Evolutionary conservation across 2,888 invertebrate genomes (phyloP).

Genomic region (Eremobia ochroleuca): DNA sequence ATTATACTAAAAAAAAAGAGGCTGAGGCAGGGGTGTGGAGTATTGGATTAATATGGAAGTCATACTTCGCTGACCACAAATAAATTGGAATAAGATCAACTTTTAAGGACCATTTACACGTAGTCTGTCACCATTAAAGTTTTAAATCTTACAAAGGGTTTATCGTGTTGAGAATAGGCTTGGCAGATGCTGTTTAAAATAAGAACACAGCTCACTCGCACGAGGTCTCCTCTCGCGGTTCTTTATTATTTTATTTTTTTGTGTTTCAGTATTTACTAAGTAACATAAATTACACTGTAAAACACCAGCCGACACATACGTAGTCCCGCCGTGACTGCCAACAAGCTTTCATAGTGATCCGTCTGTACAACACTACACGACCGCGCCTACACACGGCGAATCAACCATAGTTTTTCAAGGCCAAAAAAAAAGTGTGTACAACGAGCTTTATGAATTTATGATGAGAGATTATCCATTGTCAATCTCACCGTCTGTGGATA

Average conservation of each 20-base stretch:
- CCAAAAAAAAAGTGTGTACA: too few relatives aligned
- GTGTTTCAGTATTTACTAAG: background rate
- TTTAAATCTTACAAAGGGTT: background rate
- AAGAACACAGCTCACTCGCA: background rate
- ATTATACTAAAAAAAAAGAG: too few relatives aligned
- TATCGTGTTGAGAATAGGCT: background rate
- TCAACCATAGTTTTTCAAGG: too few relatives aligned
- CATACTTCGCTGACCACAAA: too few relatives aligned
- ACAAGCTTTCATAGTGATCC: too few relatives aligned
- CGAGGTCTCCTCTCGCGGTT: background rate
- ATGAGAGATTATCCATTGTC: background rate
- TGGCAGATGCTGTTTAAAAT: too few relatives aligned
- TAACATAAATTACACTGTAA: too few relatives aligned
- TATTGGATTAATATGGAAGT: background rate
- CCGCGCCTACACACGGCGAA: too few relatives aligned
- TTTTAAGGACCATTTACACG: background rate
- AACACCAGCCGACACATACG: too few relatives aligned
- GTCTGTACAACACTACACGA: too few relatives aligned
- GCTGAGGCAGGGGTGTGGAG: background rate
- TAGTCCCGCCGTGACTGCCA: too few relatives aligned
- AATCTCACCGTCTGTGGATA: slow-evolving; percentile 83
- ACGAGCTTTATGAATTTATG: too few relatives aligned
- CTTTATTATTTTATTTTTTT: background rate
- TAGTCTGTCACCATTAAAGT: background rate
- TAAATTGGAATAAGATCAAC: background rate